Percentiles rank a stretch among this genome's conserved stretches.
Evolutionary conservation across 2,797 vertebrate genomes (phyloP).

Genomic region (Karalla daura): DNA sequence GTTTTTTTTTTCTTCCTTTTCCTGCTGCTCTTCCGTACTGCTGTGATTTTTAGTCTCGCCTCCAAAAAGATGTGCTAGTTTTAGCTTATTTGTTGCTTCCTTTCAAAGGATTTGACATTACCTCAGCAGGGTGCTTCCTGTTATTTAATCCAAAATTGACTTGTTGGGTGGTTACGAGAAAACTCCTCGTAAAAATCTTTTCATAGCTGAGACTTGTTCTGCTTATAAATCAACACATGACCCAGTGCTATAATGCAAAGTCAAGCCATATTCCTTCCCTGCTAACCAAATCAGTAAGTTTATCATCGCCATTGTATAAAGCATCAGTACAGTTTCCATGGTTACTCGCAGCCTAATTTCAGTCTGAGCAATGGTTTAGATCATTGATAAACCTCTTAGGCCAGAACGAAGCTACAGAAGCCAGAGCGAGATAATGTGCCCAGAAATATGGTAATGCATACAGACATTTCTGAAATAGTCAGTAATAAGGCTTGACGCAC

Average conservation of each 20-base stretch:
- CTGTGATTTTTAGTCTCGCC: background rate
- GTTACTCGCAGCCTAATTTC: background rate
- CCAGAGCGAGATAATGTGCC: background rate
- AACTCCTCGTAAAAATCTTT: background rate
- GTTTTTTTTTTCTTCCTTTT: conserved; percentile 3
- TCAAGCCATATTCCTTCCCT: background rate
- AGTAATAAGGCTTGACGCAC: background rate
- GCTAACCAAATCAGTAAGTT: background rate
- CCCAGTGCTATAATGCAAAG: background rate
- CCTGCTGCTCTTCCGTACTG: background rate
- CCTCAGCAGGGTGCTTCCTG: conserved; percentile 31
- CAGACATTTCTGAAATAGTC: background rate
- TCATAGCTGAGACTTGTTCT: background rate
- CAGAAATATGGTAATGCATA: conserved; percentile 1
- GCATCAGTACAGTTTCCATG: conserved; percentile 17
- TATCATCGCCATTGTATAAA: background rate
- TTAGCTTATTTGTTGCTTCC: conserved; percentile 23
- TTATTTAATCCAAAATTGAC: conserved; percentile 23
- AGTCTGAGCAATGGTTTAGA: background rate
- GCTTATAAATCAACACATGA: background rate
- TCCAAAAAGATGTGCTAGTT: conserved; percentile 4
- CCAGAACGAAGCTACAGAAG: background rate
- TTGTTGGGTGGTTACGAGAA: conserved; percentile 33
- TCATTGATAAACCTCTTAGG: background rate
- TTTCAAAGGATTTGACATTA: conserved; percentile 32